Evolutionary conservation across 1,140 invertebrate species (phyloP), one percentile per base, ranked within the genome.

Genomic region (Penaeus chinensis): DNA sequence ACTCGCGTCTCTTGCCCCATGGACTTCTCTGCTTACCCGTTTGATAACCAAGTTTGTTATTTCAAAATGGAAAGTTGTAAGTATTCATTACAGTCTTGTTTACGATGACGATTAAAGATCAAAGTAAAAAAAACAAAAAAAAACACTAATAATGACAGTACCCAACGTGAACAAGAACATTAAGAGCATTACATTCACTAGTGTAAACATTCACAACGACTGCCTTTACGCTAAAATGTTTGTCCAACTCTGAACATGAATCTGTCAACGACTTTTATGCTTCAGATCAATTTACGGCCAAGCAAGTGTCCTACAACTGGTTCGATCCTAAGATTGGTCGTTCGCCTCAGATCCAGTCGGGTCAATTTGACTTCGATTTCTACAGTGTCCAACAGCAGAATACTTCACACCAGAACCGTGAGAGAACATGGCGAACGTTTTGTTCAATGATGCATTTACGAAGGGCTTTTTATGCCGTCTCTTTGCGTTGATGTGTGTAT

Each of bases 51-150:
- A 63, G 66, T 85, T 11, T 89, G 88, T 63, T 81, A 85, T 60
- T 84, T 89, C 83, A 85, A 77, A 54, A 82, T 89, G 88, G 88
- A 89, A 74, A 86, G 85, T 63, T 89, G 88, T 89, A 27, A 89
- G 82, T 88, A 79, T 11, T 74, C 11, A 13, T 16, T 54, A 1
- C 10, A 54, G 16, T 54, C 8, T 11, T 54, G 11, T 54, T 54
- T 13, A 11, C 54, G 16, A 54, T 8, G 54, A 54, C 16, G 54
- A 54, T 54, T 54, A 54, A 54, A 13, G 16, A 16, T 8, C 54
- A 54, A 32, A 32, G 32, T 54, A 5, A 54, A 13, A 13, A 54
- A 54, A 54, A 13, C 5, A 54, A 13, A 13, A 54, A 54, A 54
- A 13, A 54, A 54, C 16, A 13, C 10, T 16, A 54, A 16, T 54